A percentile compares a stretch with the other conserved stretches of the same genome.
Conservation (phyloP, 1,140 invertebrate genomes). For the Dreissena polymorpha region DNA sequence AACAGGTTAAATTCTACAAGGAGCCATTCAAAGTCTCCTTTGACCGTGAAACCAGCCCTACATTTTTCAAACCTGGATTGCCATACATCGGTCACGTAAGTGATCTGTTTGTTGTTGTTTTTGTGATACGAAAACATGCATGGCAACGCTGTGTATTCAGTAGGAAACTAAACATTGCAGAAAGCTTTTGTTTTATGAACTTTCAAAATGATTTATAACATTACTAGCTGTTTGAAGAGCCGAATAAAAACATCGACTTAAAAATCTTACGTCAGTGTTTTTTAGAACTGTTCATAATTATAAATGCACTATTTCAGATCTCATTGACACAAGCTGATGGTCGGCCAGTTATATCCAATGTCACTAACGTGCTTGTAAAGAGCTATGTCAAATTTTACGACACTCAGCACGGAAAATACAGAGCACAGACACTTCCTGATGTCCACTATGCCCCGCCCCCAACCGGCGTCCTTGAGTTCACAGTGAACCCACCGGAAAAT, state of each 20-base stretch:
- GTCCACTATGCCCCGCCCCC: not conserved
- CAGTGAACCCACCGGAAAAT: slow-evolving; percentile 1
- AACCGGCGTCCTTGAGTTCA: not conserved
- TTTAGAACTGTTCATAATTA: no score
- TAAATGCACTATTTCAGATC: not conserved
- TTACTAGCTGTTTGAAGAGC: no score
- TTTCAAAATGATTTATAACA: no score
- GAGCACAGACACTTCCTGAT: not conserved
- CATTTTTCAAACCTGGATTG: slow-evolving; percentile 41
- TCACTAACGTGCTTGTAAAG: not conserved
- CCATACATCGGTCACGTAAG: slow-evolving; percentile 36
- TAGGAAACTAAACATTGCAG: no score
- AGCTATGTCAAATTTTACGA: slow-evolving; percentile 26
- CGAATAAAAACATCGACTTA: no score
- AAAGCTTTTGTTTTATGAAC: no score
- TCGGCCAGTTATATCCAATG: not conserved
- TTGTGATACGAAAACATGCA: no score
- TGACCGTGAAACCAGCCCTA: slow-evolving; percentile 9
- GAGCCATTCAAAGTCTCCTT: slow-evolving; percentile 21
- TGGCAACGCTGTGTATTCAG: no score
- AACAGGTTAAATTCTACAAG: slow-evolving; percentile 36
- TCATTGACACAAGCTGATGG: slow-evolving; percentile 13
- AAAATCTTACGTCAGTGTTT: no score
- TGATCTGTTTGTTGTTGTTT: not conserved
- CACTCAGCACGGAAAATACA: not conserved